A percentile compares a stretch with the other conserved stretches of the same genome.
These are phyloP conservation scores for Encarsia formosa DNA, from an alignment of 2,888 invertebrate species.

Conservation along the genomic window DNA sequence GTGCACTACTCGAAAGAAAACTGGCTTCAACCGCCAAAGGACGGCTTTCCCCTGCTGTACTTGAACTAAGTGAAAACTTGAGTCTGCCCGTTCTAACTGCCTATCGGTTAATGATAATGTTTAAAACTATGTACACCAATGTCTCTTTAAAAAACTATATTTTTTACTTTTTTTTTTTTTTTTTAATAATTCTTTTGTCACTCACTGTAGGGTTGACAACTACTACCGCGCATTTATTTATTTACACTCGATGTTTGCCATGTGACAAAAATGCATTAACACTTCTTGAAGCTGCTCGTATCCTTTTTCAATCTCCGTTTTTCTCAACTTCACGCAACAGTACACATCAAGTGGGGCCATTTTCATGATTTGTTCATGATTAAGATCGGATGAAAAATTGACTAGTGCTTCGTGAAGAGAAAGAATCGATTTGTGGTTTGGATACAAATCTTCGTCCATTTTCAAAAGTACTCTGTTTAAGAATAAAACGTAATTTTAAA, in stretches of 20 bases:
- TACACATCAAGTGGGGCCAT: constrained; percentile 39
- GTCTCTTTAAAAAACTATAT: too few relatives aligned
- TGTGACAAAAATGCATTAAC: constrained; percentile 38
- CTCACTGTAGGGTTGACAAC: too few relatives aligned
- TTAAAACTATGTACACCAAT: too few relatives aligned
- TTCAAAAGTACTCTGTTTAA: constrained; percentile 40
- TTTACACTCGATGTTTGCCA: constrained; percentile 32
- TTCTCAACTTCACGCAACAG: constrained; percentile 40
- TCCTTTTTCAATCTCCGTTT: constrained; percentile 36
- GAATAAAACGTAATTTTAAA: constrained; percentile 16
- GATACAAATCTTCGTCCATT: constrained; percentile 24
- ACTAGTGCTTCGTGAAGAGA: constrained; percentile 36
- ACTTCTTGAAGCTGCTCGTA: constrained; percentile 42
- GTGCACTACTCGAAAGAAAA: constrained; percentile 76
- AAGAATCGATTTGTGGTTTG: constrained; percentile 33
- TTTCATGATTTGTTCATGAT: constrained; percentile 19
- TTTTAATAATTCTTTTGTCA: too few relatives aligned
- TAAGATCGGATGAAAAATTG: constrained; percentile 35
- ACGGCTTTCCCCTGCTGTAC: constrained; percentile 69
- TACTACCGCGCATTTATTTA: too few relatives aligned
- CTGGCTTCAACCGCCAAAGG: constrained; percentile 77
- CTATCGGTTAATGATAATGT: too few relatives aligned
- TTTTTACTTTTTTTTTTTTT: too few relatives aligned
- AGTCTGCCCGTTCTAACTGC: too few relatives aligned
- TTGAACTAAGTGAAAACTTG: constrained; percentile 19